phyloP scores from a whole-genome alignment of 2,113 vertebrate species.

The Syngnathus scovelli region DNA sequence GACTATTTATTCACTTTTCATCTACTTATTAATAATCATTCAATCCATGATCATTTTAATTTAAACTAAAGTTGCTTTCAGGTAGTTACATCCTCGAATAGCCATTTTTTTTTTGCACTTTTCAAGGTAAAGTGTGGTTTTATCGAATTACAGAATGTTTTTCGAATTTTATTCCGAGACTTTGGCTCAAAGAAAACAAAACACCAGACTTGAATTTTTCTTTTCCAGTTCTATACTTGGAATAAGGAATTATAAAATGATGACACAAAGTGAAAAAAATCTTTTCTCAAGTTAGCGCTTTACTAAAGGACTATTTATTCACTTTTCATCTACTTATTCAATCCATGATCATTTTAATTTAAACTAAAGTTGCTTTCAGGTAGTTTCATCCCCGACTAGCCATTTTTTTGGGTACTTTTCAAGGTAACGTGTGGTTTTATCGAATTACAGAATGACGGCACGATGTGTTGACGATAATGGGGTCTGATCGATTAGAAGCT shows the following conservation, averaged over 20 bases:
- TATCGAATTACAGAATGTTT: slow-evolving; percentile 8
- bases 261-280: neutral
- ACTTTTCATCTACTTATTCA: neutral
- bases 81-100: neutral
- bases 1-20: too few species aligned
- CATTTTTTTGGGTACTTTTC: neutral
- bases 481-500: slow-evolving; percentile 44
- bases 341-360: neutral
- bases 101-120: neutral
- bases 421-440: slow-evolving; percentile 21
- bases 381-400: neutral
- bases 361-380: neutral
- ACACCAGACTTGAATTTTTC: neutral
- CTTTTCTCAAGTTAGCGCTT: neutral
- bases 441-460: slow-evolving; percentile 1
- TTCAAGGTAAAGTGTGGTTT: slow-evolving; percentile 15
- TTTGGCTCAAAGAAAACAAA: neutral
- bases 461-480: slow-evolving; percentile 7
- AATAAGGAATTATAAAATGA: neutral
- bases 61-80: neutral
- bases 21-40: neutral
- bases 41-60: neutral
- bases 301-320: too few species aligned
- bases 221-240: neutral
- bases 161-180: neutral